These are phyloP conservation scores for Lysiphlebus fabarum DNA, from an alignment of 1,140 invertebrate genomes.

Conservation along the genomic window DNA sequence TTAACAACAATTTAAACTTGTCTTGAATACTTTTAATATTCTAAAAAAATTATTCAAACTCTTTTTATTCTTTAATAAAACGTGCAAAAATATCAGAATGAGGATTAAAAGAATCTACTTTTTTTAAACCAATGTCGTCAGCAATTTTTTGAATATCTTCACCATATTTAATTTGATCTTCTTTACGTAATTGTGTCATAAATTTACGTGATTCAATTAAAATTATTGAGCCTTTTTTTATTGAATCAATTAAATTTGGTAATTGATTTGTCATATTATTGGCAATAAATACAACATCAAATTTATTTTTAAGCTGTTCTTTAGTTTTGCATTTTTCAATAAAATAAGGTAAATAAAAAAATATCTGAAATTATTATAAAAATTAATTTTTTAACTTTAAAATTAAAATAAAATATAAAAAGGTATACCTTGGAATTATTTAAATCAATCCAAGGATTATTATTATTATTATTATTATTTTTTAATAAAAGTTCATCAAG, in stretches of 20 bases:
- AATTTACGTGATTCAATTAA: constrained; percentile 61
- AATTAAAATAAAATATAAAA: neutral
- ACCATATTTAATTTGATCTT: constrained; percentile 57
- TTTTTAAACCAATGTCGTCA: constrained; percentile 39
- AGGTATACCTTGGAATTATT: constrained; percentile 35
- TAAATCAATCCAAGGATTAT: constrained; percentile 37
- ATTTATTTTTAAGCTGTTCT: constrained; percentile 55
- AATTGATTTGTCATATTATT: constrained; percentile 55
- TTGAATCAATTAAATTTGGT: constrained; percentile 34
- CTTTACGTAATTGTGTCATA: constrained; percentile 57
- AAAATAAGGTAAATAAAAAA: constrained; percentile 58
- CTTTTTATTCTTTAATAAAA: constrained; percentile 30
- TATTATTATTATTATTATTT: constrained; percentile 17
- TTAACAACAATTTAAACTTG: neutral
- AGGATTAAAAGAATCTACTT: constrained; percentile 43
- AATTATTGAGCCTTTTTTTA: constrained; percentile 54
- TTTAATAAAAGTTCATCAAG: constrained; percentile 23
- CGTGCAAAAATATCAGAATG: constrained; percentile 31
- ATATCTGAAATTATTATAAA: constrained; percentile 50
- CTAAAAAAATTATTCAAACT: neutral
- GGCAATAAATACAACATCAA: constrained; percentile 61
- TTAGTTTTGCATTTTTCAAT: constrained; percentile 57
- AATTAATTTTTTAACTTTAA: constrained; percentile 32
- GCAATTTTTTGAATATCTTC: constrained; percentile 55
- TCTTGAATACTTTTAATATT: neutral